Evolutionary conservation across 1,140 invertebrate genomes (phyloP), one percentile per base, ranked within the genome.

Genomic region (Diorhabda sublineata): DNA sequence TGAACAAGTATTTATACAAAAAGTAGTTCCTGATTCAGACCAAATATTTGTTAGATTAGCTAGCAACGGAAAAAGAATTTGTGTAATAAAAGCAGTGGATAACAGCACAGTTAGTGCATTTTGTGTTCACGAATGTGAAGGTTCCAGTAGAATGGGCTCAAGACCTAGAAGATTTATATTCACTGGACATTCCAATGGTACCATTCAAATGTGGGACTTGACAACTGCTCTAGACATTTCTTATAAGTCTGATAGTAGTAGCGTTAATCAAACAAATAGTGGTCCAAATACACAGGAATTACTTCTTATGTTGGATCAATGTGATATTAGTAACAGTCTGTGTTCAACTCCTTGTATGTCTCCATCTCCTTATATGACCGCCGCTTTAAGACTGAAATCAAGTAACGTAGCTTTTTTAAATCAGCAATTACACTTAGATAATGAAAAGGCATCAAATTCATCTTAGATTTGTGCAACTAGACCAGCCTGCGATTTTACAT

Each of bases 171-270:
- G 96, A 69, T 95, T 97, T 77, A 91, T 99, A 75, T 92, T 99
- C 73, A 98, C 96, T 11, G 97, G 97, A 4, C 97, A 98, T 81
- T 89, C 90, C 11, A 97, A 95, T 80, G 97, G 97, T 61, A 91
- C 92, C 63, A 92, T 98, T 74, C 96, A 98, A 85, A 96, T 98
- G 92, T 99, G 96, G 96, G 97, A 99, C 84, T 85, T 99, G 45
- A 98, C 95, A 3, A 98, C 95, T 6, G 96, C 96, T 60, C 83
- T 98, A 26, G 95, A 98, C 82, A 86, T 92, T 66, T 84, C 89
- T 77, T 83, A 87, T 76, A 89, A 92, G 84, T 84, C 85, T 76
- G 84, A 85, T 80, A 52, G 83, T 85, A 80, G 2, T 52, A 52
- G 47, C n/a, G n/a, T 52, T 52, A 52, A 83, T 58, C 85, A 84